Evolutionary conservation across 2,888 invertebrate genomes (phyloP).

Genomic region (Eudemis profundana): DNA sequence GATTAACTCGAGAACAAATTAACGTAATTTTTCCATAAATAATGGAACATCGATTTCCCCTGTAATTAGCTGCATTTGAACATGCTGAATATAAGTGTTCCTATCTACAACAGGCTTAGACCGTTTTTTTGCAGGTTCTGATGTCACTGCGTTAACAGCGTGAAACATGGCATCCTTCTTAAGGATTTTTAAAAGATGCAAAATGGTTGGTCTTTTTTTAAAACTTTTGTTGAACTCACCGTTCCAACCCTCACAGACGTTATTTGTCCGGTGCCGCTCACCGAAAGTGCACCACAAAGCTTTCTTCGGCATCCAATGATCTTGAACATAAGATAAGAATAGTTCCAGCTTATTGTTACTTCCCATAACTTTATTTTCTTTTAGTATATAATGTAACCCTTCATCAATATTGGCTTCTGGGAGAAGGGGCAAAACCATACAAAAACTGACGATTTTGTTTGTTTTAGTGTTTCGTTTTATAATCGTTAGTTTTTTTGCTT

Average conservation of each 20-base stretch:
- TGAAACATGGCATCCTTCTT: constrained; percentile 1
- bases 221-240: not conserved
- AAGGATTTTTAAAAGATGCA: constrained; percentile 3
- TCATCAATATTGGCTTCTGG: constrained; percentile 18
- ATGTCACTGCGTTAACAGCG: constrained; percentile 2
- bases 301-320: constrained; percentile 24
- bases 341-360: constrained; percentile 19
- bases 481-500: constrained; percentile 7
- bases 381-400: constrained; percentile 20
- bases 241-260: not conserved
- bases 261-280: constrained; percentile 4
- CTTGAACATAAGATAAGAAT: constrained; percentile 19
- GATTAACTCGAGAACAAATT: constrained; percentile 8
- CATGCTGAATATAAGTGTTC: constrained; percentile 12
- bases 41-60: constrained; percentile 13
- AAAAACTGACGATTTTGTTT: constrained; percentile 20
- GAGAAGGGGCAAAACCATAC: constrained; percentile 21
- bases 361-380: constrained; percentile 19
- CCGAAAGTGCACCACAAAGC: constrained; percentile 16
- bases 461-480: constrained; percentile 6
- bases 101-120: no score
- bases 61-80: constrained; percentile 13
- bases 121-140: no score
- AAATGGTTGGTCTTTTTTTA: not conserved
- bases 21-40: constrained; percentile 12